Evolutionary conservation across 92 coral and sea anemone species (phyloP).

Genomic region (Parazoanthus darwini): DNA sequence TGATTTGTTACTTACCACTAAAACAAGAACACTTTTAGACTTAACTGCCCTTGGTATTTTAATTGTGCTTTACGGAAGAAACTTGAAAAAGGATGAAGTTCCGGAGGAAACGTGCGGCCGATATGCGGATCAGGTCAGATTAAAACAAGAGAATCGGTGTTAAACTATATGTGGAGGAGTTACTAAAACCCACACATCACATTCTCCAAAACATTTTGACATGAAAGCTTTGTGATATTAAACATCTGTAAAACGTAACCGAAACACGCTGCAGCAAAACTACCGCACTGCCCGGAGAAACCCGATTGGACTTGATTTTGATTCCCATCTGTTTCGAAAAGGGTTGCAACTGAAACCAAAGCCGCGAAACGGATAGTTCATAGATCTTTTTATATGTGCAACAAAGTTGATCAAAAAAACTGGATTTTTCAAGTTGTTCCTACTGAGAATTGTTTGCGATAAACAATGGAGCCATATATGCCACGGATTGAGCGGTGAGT

Average conservation of each 20-base stretch:
- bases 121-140: background rate
- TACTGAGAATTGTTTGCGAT: background rate
- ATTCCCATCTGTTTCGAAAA: background rate
- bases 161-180: slow-evolving; percentile 26
- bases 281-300: background rate
- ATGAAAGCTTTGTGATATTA: background rate
- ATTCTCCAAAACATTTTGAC: background rate
- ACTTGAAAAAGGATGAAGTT: slow-evolving; percentile 27
- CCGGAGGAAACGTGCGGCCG: slow-evolving; percentile 24
- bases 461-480: background rate
- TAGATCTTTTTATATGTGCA: background rate
- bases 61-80: background rate
- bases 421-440: background rate
- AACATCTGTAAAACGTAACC: background rate
- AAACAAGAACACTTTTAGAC: background rate
- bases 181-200: slow-evolving; percentile 19
- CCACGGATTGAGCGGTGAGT: background rate
- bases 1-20: background rate
- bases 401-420: background rate
- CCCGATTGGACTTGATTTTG: background rate
- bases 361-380: background rate
- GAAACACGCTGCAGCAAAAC: background rate
- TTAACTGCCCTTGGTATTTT: background rate
- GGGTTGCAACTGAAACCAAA: background rate
- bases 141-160: background rate